A percentile compares a stretch with the other conserved stretches of the same genome.
phyloP scores from a whole-genome alignment of 2,113 vertebrate species.

The Pterophyllum scalare region DNA sequence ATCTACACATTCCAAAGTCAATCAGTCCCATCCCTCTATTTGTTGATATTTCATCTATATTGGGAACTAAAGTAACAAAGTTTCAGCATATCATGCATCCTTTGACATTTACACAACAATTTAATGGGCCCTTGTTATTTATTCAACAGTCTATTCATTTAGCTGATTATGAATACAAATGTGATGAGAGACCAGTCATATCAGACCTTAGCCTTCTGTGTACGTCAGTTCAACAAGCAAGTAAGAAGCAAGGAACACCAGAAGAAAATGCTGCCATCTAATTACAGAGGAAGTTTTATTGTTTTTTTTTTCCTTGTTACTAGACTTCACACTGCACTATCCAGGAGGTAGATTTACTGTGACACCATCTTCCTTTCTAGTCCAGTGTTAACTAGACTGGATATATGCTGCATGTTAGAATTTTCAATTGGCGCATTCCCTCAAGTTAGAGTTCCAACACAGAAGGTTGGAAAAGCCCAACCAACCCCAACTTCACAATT shows the following conservation, averaged over 20 bases:
- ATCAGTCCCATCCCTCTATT: conserved; percentile 6
- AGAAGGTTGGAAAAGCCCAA: no score
- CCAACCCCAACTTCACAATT: no score
- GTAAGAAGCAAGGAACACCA: conserved; percentile 8
- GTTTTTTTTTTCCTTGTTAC: neutral
- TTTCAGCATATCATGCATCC: conserved; percentile 53
- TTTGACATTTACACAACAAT: conserved; percentile 80
- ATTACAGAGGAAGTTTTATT: conserved; percentile 42
- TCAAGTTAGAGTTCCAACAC: no score
- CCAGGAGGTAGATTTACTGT: neutral
- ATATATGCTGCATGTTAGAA: no score
- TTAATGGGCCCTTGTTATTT: conserved; percentile 75
- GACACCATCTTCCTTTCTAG: no score
- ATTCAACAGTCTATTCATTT: conserved; percentile 78
- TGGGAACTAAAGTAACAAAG: conserved; percentile 61
- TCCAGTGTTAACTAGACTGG: no score
- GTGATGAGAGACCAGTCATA: conserved; percentile 70
- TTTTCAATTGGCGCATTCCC: no score
- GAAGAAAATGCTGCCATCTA: neutral
- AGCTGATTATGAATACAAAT: conserved; percentile 79
- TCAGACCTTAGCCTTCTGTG: conserved; percentile 60
- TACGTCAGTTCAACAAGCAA: conserved; percentile 54
- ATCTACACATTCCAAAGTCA: conserved; percentile 34
- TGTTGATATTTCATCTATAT: neutral
- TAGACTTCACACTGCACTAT: no score